These are phyloP conservation scores for Eupithecia insigniata DNA, from an alignment of 2,888 invertebrate species.

Conservation along the genomic window DNA sequence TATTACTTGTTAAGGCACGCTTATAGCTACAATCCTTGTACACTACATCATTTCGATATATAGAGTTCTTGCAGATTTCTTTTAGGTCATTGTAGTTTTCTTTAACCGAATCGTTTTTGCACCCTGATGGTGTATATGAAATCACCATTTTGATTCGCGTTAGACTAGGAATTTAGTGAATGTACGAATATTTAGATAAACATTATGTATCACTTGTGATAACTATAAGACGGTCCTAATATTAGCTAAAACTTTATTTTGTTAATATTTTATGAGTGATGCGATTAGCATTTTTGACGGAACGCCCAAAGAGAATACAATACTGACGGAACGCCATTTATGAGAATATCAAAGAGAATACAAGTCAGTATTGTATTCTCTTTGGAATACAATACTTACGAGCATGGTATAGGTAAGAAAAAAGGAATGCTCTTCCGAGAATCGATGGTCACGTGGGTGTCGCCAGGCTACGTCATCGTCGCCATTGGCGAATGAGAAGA, in stretches of 20 bases:
- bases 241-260: neutral
- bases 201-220: neutral
- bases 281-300: neutral
- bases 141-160: slow-evolving; percentile 35
- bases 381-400: no score
- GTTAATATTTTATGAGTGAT: neutral
- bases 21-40: slow-evolving; percentile 69
- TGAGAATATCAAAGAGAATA: no score
- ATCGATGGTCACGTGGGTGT: no score
- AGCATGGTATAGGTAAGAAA: no score
- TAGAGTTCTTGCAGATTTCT: slow-evolving; percentile 49
- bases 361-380: no score
- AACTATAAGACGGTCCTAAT: neutral
- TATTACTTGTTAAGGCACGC: slow-evolving; percentile 36
- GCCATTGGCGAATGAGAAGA: no score
- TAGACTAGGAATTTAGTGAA: slow-evolving; percentile 3
- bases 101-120: slow-evolving; percentile 23
- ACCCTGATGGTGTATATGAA: slow-evolving; percentile 29
- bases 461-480: no score
- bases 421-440: no score
- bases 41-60: slow-evolving; percentile 56
- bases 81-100: slow-evolving; percentile 44
- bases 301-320: neutral
- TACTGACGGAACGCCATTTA: neutral
- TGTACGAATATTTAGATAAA: neutral